Percentiles rank a stretch among this genome's conserved stretches.
phyloP scores from a whole-genome alignment of 2,797 vertebrate species.

The Gephyroberyx darwinii region DNA sequence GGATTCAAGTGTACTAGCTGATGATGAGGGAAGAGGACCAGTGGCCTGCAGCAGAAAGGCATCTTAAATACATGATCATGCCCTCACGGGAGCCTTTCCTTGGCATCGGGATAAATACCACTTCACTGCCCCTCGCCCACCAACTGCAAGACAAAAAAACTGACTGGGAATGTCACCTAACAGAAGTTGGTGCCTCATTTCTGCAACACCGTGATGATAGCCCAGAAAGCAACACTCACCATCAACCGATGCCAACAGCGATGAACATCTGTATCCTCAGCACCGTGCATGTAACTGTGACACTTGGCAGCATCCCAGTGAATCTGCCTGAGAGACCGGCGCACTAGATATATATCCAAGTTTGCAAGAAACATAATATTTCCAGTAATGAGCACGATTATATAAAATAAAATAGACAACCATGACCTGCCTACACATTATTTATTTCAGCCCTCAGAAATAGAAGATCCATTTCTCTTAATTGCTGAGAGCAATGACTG shows the following conservation, averaged over 20 bases:
- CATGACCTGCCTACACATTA: constrained; percentile 17
- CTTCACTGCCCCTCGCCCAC: constrained; percentile 35
- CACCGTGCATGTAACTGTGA: constrained; percentile 15
- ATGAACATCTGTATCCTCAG: constrained; percentile 32
- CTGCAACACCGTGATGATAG: constrained; percentile 39
- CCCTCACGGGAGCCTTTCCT: constrained; percentile 29
- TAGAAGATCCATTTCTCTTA: constrained; percentile 16
- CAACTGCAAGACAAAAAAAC: constrained; percentile 28
- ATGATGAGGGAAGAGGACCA: constrained; percentile 17
- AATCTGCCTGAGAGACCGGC: constrained; percentile 20
- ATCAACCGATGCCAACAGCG: constrained; percentile 34
- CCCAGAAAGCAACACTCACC: constrained; percentile 21
- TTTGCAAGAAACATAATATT: constrained; percentile 36
- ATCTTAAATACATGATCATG: constrained; percentile 33
- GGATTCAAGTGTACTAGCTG: constrained; percentile 6
- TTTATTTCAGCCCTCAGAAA: constrained; percentile 18
- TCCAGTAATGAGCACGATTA: constrained; percentile 44
- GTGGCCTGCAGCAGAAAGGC: constrained; percentile 15
- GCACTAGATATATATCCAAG: background rate
- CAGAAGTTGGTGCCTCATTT: constrained; percentile 27
- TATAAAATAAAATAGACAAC: constrained; percentile 14
- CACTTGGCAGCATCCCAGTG: constrained; percentile 28
- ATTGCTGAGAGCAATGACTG: constrained; percentile 18
- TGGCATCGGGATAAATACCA: constrained; percentile 33
- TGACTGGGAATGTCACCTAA: constrained; percentile 40